Evolutionary conservation across 2,113 vertebrate genomes (phyloP), one percentile per base, ranked within the genome.

Genomic region (Amazona guildingii): DNA sequence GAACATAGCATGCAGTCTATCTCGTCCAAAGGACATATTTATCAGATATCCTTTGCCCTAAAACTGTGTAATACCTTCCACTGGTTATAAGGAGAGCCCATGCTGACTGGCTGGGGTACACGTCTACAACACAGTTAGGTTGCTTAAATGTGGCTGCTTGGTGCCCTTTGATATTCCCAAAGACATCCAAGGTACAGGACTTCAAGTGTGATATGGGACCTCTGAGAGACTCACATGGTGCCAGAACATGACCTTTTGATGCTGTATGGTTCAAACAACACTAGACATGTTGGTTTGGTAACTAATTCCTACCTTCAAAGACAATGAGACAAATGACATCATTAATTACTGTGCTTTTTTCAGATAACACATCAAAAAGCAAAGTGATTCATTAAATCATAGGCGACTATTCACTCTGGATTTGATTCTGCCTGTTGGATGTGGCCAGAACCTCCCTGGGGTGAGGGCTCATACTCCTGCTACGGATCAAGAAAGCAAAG

Each of bases 51-150:
- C 20, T 59, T 33, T 81, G 24, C 23, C 46, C 20, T 28, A 10
- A 10, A 25, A 51, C 16, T 44, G 27, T 8, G 25, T 31, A 29
- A 19, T 10, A 51, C 10, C 11, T 13, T 78, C 7, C 27, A 21
- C 17, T 31, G 54, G 3, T 52, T 44, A 12, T 51, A 28, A 57
- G 67, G 24, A 73, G 13, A 69, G 20, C 2, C 49, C 29, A 17
- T 5, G 17, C 37, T 37, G 43, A 59, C 46, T 41, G 41, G 6
- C 6, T 81, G 11, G 72, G 74, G 33, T 23, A 54, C 62, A 33
- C 2, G 1, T 6, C n/a, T 61, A 75, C 25, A 74, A 43, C 10
- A 54, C 4, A 1, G 0, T 37, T 19, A 54, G 3, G 4, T 33
- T 95, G 61, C 33, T 74, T 43, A 55, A 63, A 70, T 20, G 13